Percentiles rank a stretch among this genome's conserved stretches.
Evolutionary conservation across 1,140 invertebrate genomes (phyloP).

Genomic region (Drosophila albomicans): DNA sequence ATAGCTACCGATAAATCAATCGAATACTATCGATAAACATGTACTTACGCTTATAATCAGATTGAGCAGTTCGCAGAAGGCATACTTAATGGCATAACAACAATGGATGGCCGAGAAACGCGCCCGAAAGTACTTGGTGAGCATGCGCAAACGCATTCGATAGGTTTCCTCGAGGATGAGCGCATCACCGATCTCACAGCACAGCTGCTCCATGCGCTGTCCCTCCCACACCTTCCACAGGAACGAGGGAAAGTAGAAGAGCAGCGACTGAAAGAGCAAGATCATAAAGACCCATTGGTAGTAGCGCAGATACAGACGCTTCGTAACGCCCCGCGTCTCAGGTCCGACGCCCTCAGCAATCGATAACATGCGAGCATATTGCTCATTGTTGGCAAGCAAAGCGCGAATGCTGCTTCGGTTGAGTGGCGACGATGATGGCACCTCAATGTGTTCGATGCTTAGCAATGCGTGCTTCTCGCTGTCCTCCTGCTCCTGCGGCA

Average conservation of each 20-base stretch:
- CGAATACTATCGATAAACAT: conserved; percentile 6
- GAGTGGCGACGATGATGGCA: conserved; percentile 3
- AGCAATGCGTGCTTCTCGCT: neutral
- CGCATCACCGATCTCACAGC: conserved; percentile 85
- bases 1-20: neutral
- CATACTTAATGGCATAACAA: conserved; percentile 89
- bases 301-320: conserved; percentile 90
- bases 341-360: conserved; percentile 74
- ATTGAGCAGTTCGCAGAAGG: conserved; percentile 90
- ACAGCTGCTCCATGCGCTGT: conserved; percentile 86
- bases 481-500: conserved; percentile 35
- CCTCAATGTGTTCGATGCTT: neutral
- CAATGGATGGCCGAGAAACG: conserved; percentile 87
- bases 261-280: conserved; percentile 91
- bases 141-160: conserved; percentile 85
- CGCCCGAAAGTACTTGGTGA: conserved; percentile 86
- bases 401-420: conserved; percentile 61
- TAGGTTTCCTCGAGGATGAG: conserved; percentile 85
- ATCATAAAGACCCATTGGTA: conserved; percentile 96
- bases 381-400: conserved; percentile 55
- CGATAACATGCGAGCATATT: conserved; percentile 59
- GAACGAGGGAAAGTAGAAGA: conserved; percentile 90
- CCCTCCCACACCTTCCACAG: conserved; percentile 92
- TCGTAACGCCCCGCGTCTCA: conserved; percentile 84
- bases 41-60: conserved; percentile 88